phyloP scores from a whole-genome alignment of 1,140 invertebrate species.

The Philopotamus ludificatus region DNA sequence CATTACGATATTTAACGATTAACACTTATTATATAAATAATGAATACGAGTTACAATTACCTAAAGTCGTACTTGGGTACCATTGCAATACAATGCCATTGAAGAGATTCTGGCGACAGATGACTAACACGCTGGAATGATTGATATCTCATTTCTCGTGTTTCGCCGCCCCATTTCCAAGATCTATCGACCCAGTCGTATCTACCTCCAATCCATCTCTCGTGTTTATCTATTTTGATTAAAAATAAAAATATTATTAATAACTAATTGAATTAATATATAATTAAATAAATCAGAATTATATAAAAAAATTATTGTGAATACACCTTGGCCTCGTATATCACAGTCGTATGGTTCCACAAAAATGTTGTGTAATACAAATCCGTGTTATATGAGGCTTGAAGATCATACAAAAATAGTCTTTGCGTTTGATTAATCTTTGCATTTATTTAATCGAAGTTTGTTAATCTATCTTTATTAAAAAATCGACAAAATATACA shows the following conservation, averaged over 20 bases:
- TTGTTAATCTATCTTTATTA: too few relatives aligned
- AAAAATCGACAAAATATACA: too few relatives aligned
- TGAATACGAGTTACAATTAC: conserved; percentile 44
- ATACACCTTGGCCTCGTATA: too few relatives aligned
- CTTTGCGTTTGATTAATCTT: too few relatives aligned
- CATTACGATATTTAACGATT: not conserved
- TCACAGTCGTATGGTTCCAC: too few relatives aligned
- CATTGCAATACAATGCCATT: conserved; percentile 69
- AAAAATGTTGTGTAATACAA: too few relatives aligned
- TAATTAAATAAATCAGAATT: too few relatives aligned
- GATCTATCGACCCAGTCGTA: conserved; percentile 65
- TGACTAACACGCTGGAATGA: conserved; percentile 61
- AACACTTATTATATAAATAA: not conserved
- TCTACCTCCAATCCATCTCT: conserved; percentile 74
- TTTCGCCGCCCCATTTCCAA: conserved; percentile 72
- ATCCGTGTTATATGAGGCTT: too few relatives aligned
- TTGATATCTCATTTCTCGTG: conserved; percentile 62
- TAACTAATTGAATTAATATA: too few relatives aligned
- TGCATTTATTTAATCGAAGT: too few relatives aligned
- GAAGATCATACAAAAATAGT: too few relatives aligned
- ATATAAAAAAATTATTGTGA: too few relatives aligned
- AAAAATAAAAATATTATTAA: not conserved
- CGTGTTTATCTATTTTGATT: conserved; percentile 57
- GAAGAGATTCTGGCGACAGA: conserved; percentile 52
- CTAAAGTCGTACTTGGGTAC: conserved; percentile 61